A percentile compares a stretch with the other conserved stretches of the same genome.
Evolutionary conservation across 2,888 invertebrate species (phyloP).

Genomic region (Nectonema munidae): DNA sequence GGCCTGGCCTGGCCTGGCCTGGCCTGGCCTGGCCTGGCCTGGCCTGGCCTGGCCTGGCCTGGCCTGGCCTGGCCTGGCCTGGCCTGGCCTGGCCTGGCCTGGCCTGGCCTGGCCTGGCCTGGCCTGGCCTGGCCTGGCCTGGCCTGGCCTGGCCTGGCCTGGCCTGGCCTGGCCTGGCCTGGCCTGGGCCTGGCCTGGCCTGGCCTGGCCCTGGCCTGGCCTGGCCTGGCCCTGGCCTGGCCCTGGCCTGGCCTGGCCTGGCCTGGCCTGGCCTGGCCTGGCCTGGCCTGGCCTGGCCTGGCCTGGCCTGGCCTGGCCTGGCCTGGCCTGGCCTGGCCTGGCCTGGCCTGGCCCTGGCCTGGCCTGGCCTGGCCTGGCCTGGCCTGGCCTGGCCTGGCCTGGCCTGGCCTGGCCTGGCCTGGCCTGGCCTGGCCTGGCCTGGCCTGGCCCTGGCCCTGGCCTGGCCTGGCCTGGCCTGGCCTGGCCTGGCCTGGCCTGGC

Average conservation of each 20-base stretch:
- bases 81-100: slow-evolving; percentile 12
- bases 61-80: slow-evolving; percentile 13
- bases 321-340: background rate
- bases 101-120: slow-evolving; percentile 16
- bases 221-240: slow-evolving; percentile 15
- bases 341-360: no score
- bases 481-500: slow-evolving; percentile 13
- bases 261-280: slow-evolving; percentile 2
- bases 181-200: slow-evolving; percentile 9
- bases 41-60: slow-evolving; percentile 14
- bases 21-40: slow-evolving; percentile 13
- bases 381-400: no score
- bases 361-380: no score
- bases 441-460: slow-evolving; percentile 7
- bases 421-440: slow-evolving; percentile 13
- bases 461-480: slow-evolving; percentile 12
- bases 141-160: slow-evolving; percentile 14
- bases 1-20: slow-evolving; percentile 13
- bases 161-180: slow-evolving; percentile 15
- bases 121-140: slow-evolving; percentile 13
- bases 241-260: slow-evolving; percentile 13
- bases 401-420: slow-evolving; percentile 15
- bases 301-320: slow-evolving; percentile 12
- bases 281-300: slow-evolving; percentile 11
- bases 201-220: slow-evolving; percentile 10